Evolutionary conservation across 2,113 vertebrate species (phyloP), one percentile per base, ranked within the genome.

Genomic region (Mastomys coucha): DNA sequence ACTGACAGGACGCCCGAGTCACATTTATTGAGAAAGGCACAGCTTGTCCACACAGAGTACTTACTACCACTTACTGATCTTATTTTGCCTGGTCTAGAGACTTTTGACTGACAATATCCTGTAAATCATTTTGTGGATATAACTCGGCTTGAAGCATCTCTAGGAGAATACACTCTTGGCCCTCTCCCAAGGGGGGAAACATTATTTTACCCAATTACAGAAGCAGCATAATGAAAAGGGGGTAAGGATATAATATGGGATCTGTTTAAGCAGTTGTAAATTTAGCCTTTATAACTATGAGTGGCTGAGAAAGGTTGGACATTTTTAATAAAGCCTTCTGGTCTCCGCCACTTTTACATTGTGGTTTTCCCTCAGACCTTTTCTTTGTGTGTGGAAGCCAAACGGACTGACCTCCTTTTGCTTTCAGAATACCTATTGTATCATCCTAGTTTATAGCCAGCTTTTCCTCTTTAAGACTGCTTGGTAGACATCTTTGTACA

Each of bases 101-200:
- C 94, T 92, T 63, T 69, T 78, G 42, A 95, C 10, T 97, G 69
- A 87, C 98, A 84, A 92, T 92, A 97, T 95, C 98, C 91, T 13
- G 28, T 86, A 89, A 92, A 92, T 98, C 97, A 69, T 10, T 98
- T 90, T 96, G 73, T 94, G 84, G 85, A 45, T 22, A 6, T 88
- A 93, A 65, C 39, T 56, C 24, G 42, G 28, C 93, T 92, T 86
- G 85, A 69, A 70, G 24, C 13, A 51, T 92, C n/a, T 88, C n/a
- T 88, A 60, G 72, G 36, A 78, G 81, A 82, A 28, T 31, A 42
- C 60, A 22, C 16, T n/a, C n/a, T n/a, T 85, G 42, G 7, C 14
- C 3, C 1, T 31, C 28, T 5, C 26, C 20, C 87, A 77, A 42
- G 70, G 78, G 45, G 45, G 13, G 58, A 88, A 33, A 9, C 84